Conservation (phyloP, 2,113 vertebrate species). For the Corynorhinus townsendii region DNA sequence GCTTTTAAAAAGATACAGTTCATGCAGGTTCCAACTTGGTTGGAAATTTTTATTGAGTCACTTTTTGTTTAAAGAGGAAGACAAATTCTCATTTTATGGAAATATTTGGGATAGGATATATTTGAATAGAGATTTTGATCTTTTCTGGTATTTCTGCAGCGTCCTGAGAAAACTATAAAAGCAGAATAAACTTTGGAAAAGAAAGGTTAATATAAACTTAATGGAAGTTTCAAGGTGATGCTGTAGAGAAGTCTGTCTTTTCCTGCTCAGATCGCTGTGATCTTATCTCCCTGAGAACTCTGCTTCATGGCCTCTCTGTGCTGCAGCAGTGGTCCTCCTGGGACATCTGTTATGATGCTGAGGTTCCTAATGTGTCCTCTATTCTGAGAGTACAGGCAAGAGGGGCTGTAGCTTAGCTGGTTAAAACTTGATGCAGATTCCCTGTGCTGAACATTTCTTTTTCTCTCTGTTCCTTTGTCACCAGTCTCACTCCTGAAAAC, state of each 20-base stretch:
- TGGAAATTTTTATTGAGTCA: not conserved
- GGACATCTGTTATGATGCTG: rapidly evolving
- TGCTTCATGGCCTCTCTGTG: not conserved
- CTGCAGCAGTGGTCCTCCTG: not conserved
- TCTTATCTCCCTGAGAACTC: not conserved
- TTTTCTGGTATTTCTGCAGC: not conserved
- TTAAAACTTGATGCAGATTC: rapidly evolving
- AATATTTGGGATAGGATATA: not conserved
- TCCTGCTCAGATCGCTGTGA: rapidly evolving
- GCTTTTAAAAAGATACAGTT: not conserved
- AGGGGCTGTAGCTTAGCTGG: not conserved
- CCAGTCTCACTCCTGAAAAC: not conserved
- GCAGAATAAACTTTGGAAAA: not conserved
- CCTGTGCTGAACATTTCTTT: not conserved
- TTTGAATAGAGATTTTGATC: not conserved
- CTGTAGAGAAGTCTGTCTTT: rapidly evolving
- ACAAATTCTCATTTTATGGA: not conserved
- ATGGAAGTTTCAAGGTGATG: rapidly evolving
- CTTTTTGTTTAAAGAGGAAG: not conserved
- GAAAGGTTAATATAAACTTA: not conserved
- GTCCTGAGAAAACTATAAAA: not conserved
- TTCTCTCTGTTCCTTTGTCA: not conserved
- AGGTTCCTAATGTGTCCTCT: not conserved
- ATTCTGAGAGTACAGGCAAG: not conserved
- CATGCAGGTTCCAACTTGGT: not conserved